A percentile compares a stretch with the other conserved stretches of the same genome.
These are phyloP conservation scores for Pterocles orientalis DNA, from an alignment of 2,113 vertebrate genomes.

Conservation along the genomic window DNA sequence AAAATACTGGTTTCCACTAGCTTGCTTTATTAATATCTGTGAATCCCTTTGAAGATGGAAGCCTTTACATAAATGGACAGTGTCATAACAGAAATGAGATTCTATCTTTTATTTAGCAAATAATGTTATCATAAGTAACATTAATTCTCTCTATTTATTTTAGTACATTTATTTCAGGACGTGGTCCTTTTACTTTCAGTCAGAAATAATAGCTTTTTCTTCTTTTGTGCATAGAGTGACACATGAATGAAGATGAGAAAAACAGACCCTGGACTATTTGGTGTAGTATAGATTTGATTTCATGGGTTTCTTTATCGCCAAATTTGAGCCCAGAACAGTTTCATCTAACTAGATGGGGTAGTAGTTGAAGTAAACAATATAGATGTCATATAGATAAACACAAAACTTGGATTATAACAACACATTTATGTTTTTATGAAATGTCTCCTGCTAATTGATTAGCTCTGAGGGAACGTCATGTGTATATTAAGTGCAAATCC, in stretches of 20 bases:
- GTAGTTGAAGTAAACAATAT: background rate
- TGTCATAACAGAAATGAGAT: background rate
- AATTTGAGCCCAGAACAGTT: background rate
- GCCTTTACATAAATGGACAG: background rate
- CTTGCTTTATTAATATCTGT: background rate
- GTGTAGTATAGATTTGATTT: background rate
- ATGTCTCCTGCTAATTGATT: background rate
- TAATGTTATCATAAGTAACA: background rate
- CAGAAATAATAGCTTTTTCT: background rate
- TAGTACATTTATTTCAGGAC: background rate
- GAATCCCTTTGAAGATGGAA: background rate
- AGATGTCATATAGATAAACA: background rate
- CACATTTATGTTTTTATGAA: background rate
- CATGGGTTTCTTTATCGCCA: background rate
- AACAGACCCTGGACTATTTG: background rate
- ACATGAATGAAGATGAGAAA: background rate
- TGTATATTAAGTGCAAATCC: background rate
- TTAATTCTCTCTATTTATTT: background rate
- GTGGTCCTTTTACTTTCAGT: background rate
- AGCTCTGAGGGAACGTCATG: fast-evolving
- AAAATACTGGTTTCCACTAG: background rate
- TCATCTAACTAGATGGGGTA: background rate
- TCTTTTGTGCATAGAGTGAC: background rate
- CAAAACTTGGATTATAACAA: background rate
- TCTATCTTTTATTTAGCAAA: background rate